Percentiles rank a stretch among this genome's conserved stretches.
phyloP scores from a whole-genome alignment of 1,140 invertebrate genomes.

The Papilio aristodemus region DNA sequence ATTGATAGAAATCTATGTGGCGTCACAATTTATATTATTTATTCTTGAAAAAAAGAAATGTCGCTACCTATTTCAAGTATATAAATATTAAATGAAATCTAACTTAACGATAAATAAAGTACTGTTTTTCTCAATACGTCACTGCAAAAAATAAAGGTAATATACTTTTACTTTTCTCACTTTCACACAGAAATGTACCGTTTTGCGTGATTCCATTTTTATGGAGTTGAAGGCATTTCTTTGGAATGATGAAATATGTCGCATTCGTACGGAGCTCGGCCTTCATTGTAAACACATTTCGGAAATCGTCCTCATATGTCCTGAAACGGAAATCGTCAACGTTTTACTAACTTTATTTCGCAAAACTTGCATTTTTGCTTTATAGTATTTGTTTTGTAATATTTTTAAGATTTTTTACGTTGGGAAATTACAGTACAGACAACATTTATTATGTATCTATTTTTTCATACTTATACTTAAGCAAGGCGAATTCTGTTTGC shows the following conservation, averaged over 20 bases:
- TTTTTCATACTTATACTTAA: background rate
- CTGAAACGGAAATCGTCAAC: conserved; percentile 63
- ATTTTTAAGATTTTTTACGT: background rate
- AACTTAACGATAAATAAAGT: too few relatives aligned
- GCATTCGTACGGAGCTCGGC: conserved; percentile 50
- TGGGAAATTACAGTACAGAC: background rate
- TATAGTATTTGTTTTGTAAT: conserved; percentile 40
- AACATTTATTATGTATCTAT: background rate
- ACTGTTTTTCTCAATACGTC: too few relatives aligned
- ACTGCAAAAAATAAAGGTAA: too few relatives aligned
- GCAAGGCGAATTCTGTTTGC: too few relatives aligned
- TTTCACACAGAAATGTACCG: conserved; percentile 48
- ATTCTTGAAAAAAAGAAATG: too few relatives aligned
- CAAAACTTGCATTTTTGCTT: conserved; percentile 52
- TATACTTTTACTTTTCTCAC: background rate
- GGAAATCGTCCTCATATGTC: conserved; percentile 63
- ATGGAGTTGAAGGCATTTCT: conserved; percentile 64
- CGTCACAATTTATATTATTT: too few relatives aligned
- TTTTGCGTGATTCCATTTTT: conserved; percentile 61
- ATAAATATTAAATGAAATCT: too few relatives aligned
- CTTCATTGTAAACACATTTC: conserved; percentile 77
- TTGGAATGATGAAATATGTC: conserved; percentile 76
- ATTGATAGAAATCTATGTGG: too few relatives aligned
- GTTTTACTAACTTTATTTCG: conserved; percentile 69
- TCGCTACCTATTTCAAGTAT: too few relatives aligned